Base-by-base conservation (phyloP, 30 jellyfish, hydroid and myxozoan species). In the Turritopsis dohrnii region DNA sequence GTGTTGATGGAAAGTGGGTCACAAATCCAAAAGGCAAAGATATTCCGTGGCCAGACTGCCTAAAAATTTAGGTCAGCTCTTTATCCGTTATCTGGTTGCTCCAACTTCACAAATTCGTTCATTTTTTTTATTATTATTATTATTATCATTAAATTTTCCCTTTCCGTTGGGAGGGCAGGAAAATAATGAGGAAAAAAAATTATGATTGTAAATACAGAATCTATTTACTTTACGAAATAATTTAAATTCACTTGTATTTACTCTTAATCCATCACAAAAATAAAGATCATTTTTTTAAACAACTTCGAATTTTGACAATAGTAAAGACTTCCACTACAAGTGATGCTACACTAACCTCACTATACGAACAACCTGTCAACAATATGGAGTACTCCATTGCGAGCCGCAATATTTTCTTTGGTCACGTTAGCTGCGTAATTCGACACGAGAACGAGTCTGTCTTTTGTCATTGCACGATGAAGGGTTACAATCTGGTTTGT, bases 301-400 rank as follows among this genome's bases (percentile, higher is more conserved):
- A 41, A 41, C 60, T 41, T 41, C 13, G 60, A 13, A 41, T 41
- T 13, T 41, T 41, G 13, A 13, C 60, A 13, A 13, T 41, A 13
- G 13, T 41, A n/a, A n/a, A n/a, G n/a, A n/a, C 13, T 41, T 41
- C 13, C 5, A 41, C 60, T 13, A 41, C 13, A 41, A 3, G 60
- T 41, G 60, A 13, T 41, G 13, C 5, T 41, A 41, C 60, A 3
- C 13, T 13, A 41, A 13, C 13, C 60, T 41, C 13, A 41, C 60
- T 41, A 41, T 41, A 41, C 60, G 60, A 41, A 41, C 60, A 41
- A 41, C 13, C 60, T 9, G 19, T 69, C 30, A 16, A 69, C 77
- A 69, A 69, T 69, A 69, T 69, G 77, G 28, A 69, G 28, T 69
- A 69, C 30, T 8, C 77, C 77, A 19, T 69, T 69, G 77, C 31